These are phyloP conservation scores for Buathra laborator DNA, from an alignment of 2,888 invertebrate species.

Conservation along the genomic window DNA sequence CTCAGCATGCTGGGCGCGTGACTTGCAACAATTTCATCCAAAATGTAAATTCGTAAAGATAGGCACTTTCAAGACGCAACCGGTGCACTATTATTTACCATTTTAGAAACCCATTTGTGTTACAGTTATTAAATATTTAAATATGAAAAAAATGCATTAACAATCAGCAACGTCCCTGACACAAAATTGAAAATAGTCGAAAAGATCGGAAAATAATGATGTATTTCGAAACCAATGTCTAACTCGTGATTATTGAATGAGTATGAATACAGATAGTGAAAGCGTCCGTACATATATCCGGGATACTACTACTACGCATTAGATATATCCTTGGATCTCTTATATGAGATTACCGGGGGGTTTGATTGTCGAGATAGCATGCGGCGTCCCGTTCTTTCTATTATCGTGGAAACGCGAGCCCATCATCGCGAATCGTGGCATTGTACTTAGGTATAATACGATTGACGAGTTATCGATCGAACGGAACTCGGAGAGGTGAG, in stretches of 20 bases:
- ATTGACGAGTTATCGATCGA: slow-evolving; percentile 53
- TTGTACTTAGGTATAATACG: slow-evolving; percentile 19
- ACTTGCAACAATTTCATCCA: neutral
- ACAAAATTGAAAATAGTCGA: neutral
- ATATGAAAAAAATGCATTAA: neutral
- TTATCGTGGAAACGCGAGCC: slow-evolving; percentile 62
- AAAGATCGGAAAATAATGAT: neutral
- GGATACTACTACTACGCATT: slow-evolving; percentile 7
- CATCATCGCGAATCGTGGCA: slow-evolving; percentile 44
- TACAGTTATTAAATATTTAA: neutral
- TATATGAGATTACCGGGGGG: slow-evolving; percentile 50
- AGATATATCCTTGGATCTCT: slow-evolving; percentile 35
- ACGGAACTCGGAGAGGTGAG: slow-evolving; percentile 11
- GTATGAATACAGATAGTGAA: slow-evolving; percentile 25
- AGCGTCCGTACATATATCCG: neutral
- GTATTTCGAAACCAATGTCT: neutral
- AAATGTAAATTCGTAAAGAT: neutral
- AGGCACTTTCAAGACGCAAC: neutral
- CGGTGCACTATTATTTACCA: neutral
- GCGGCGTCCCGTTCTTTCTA: slow-evolving; percentile 60
- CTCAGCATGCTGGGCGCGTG: neutral
- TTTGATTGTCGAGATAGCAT: slow-evolving; percentile 62
- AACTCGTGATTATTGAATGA: slow-evolving; percentile 51
- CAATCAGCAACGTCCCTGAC: neutral
- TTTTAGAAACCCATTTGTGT: neutral